phyloP scores from a whole-genome alignment of 2,888 invertebrate species.

The Callyntrura guangdongensis region DNA sequence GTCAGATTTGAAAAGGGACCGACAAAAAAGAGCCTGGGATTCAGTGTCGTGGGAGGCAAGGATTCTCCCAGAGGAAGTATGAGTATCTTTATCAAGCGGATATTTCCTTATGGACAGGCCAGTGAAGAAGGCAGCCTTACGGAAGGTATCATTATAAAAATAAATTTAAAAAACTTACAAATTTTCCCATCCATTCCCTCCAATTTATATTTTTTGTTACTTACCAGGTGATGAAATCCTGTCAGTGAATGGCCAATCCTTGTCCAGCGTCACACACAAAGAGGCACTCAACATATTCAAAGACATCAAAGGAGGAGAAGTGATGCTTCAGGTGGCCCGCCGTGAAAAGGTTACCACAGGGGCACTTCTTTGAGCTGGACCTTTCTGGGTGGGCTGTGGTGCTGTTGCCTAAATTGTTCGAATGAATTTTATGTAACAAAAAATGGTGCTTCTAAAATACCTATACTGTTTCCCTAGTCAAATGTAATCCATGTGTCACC shows the following conservation, averaged over 20 bases:
- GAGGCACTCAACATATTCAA: conserved; percentile 97
- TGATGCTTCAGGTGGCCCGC: conserved; percentile 82
- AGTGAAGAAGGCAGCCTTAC: conserved; percentile 93
- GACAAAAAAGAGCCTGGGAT: conserved; percentile 94
- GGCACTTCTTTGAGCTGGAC: not conserved
- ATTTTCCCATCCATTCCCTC: no score
- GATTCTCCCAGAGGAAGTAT: conserved; percentile 95
- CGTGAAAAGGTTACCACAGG: conserved; percentile 75
- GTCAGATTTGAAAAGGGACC: conserved; percentile 90
- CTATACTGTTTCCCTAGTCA: no score
- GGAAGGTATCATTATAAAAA: conserved; percentile 89
- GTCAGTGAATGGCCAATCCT: conserved; percentile 93
- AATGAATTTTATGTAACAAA: no score
- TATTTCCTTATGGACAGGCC: conserved; percentile 94
- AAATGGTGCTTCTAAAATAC: no score
- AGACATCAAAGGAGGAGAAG: conserved; percentile 92
- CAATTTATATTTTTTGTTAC: no score
- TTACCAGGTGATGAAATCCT: conserved; percentile 94
- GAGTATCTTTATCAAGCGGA: conserved; percentile 96
- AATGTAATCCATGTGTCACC: no score
- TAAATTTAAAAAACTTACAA: no score
- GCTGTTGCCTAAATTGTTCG: no score
- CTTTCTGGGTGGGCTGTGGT: no score
- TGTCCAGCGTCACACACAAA: conserved; percentile 94
- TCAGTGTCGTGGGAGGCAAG: conserved; percentile 94